Conservation (phyloP, 2,888 invertebrate species). For the Acrobasis suavella region DNA sequence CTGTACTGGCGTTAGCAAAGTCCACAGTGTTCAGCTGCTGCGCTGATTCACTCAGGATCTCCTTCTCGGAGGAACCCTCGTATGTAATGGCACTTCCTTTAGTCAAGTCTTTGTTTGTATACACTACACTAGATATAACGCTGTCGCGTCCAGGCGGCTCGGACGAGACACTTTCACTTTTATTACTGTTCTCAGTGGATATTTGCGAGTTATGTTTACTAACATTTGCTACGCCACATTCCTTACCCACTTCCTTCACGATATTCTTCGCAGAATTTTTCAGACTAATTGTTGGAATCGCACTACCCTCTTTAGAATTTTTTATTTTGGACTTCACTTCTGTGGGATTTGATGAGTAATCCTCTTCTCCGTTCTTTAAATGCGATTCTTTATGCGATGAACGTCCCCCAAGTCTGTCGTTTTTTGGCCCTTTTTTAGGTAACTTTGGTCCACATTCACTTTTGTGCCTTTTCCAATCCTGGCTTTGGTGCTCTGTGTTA, state of each 20-base stretch:
- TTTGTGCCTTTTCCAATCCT: slow-evolving; percentile 91
- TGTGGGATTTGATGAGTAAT: slow-evolving; percentile 37
- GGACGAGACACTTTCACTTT: slow-evolving; percentile 41
- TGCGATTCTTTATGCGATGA: slow-evolving; percentile 47
- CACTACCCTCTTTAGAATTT: slow-evolving; percentile 43
- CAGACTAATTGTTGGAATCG: slow-evolving; percentile 48
- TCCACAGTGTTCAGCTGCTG: slow-evolving; percentile 68
- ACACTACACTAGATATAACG: slow-evolving; percentile 76
- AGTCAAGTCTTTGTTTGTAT: slow-evolving; percentile 62
- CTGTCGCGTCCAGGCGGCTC: slow-evolving; percentile 48
- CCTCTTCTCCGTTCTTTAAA: slow-evolving; percentile 46
- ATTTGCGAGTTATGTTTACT: slow-evolving; percentile 54
- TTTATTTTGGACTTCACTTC: slow-evolving; percentile 38
- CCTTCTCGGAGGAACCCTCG: slow-evolving; percentile 87
- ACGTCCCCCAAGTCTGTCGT: slow-evolving; percentile 51
- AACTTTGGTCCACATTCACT: slow-evolving; percentile 78
- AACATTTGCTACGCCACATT: slow-evolving; percentile 55
- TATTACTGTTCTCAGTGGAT: slow-evolving; percentile 40
- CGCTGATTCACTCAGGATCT: slow-evolving; percentile 85
- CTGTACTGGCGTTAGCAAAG: slow-evolving; percentile 50
- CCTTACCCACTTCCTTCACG: slow-evolving; percentile 53
- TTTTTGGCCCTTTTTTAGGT: slow-evolving; percentile 58
- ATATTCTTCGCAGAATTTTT: slow-evolving; percentile 58
- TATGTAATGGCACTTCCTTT: slow-evolving; percentile 80
- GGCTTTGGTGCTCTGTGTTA: slow-evolving; percentile 89